These are phyloP conservation scores for Intellagama lesueurii DNA, from an alignment of 2,797 vertebrate species.

Conservation along the genomic window DNA sequence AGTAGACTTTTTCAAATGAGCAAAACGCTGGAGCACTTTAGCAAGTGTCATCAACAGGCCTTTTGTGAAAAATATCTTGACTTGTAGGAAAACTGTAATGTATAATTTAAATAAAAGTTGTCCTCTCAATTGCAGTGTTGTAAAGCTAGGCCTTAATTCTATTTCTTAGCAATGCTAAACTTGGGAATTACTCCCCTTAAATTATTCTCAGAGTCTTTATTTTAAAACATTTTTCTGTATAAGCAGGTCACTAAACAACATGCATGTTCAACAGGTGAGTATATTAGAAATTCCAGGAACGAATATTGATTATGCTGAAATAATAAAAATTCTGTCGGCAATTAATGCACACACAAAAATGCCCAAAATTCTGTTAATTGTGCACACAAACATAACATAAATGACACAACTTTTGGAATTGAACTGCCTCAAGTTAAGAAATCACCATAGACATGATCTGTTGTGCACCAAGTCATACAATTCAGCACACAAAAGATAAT, in stretches of 20 bases:
- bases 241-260: background rate
- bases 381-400: too few relatives aligned
- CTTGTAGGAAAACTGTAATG: conserved; percentile 68
- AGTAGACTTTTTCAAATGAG: conserved; percentile 87
- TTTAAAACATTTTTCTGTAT: background rate
- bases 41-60: conserved; percentile 81
- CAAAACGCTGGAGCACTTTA: conserved; percentile 82
- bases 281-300: background rate
- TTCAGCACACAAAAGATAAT: too few relatives aligned
- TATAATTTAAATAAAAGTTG: conserved; percentile 73
- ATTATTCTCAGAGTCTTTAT: conserved; percentile 46
- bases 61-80: conserved; percentile 81
- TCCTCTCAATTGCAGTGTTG: conserved; percentile 54
- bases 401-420: too few relatives aligned
- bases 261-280: background rate
- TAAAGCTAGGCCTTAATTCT: conserved; percentile 39
- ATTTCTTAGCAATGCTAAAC: background rate
- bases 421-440: too few relatives aligned
- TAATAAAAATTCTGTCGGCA: conserved; percentile 10
- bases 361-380: too few relatives aligned
- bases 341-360: background rate
- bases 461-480: too few relatives aligned
- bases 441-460: too few relatives aligned
- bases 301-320: conserved; percentile 8
- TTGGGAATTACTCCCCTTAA: background rate